Evolutionary conservation across 2,113 vertebrate genomes (phyloP).

Genomic region (Oreochromis niloticus): DNA sequence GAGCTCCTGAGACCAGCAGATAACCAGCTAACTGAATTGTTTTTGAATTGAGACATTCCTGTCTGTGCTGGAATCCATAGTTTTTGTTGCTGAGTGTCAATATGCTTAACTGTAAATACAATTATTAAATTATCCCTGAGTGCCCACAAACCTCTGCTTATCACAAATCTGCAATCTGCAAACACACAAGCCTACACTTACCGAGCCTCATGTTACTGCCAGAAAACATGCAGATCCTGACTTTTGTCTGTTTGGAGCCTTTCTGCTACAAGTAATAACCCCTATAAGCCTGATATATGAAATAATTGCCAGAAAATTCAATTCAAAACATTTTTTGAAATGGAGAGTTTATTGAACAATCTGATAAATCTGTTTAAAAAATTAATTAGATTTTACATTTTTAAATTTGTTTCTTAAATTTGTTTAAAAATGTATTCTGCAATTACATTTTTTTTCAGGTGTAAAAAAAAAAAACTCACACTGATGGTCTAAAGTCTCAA

Average conservation of each 20-base stretch:
- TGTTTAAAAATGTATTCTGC: neutral
- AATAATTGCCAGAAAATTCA: neutral
- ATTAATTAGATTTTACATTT: neutral
- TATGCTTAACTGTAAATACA: neutral
- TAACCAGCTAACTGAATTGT: neutral
- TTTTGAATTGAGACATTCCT: neutral
- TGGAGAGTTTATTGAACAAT: neutral
- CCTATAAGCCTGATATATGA: neutral
- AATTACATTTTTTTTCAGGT: neutral
- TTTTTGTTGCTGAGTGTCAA: neutral
- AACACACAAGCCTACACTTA: neutral
- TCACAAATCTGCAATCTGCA: too few species aligned
- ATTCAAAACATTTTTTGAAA: neutral
- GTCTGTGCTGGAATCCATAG: neutral
- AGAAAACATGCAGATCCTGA: neutral
- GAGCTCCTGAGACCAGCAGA: neutral
- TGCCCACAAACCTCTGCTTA: neutral
- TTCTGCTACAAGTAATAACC: neutral
- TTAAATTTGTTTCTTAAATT: neutral
- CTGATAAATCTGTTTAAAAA: neutral
- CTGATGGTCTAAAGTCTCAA: neutral
- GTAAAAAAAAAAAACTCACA: neutral
- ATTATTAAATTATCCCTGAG: neutral
- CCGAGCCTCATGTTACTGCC: neutral
- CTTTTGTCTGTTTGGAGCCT: neutral